These are phyloP conservation scores for Sylvicola cinctus DNA, from an alignment of 2,888 invertebrate species.

Conservation along the genomic window DNA sequence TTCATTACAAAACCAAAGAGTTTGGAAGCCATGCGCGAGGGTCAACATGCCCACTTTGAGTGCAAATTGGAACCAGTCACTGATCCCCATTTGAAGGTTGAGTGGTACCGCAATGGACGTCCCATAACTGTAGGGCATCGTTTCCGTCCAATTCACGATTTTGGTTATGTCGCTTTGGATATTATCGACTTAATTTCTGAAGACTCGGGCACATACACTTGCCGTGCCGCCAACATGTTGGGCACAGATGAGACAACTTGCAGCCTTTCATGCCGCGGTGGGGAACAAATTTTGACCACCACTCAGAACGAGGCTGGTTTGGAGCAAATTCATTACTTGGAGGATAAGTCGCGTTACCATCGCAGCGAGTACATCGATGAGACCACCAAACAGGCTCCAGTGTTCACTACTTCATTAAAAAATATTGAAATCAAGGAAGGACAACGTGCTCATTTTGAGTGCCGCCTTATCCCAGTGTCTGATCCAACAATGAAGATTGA, in stretches of 20 bases:
- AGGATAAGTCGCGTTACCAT: constrained; percentile 61
- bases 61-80: constrained; percentile 93
- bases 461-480: constrained; percentile 80
- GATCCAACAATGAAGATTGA: constrained; percentile 86
- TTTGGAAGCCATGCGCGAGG: constrained; percentile 65
- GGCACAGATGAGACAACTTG: constrained; percentile 77
- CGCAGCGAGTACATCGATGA: constrained; percentile 59
- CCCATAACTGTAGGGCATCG: constrained; percentile 87
- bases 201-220: constrained; percentile 86
- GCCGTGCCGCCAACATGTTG: constrained; percentile 73
- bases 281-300: constrained; percentile 60
- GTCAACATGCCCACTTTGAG: constrained; percentile 91
- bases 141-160: constrained; percentile 92
- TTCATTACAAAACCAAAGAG: constrained; percentile 79
- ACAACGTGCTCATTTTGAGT: constrained; percentile 86
- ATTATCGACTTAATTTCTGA: constrained; percentile 91
- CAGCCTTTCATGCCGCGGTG: constrained; percentile 46
- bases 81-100: constrained; percentile 88
- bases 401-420: constrained; percentile 80
- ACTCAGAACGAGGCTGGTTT: constrained; percentile 77
- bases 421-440: constrained; percentile 87
- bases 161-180: constrained; percentile 94
- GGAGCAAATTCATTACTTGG: constrained; percentile 74
- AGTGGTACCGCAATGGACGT: constrained; percentile 91
- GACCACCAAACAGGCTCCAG: constrained; percentile 74